A percentile compares a stretch with the other conserved stretches of the same genome.
Evolutionary conservation across 2,888 invertebrate species (phyloP).

Genomic region (Unio delphinus): DNA sequence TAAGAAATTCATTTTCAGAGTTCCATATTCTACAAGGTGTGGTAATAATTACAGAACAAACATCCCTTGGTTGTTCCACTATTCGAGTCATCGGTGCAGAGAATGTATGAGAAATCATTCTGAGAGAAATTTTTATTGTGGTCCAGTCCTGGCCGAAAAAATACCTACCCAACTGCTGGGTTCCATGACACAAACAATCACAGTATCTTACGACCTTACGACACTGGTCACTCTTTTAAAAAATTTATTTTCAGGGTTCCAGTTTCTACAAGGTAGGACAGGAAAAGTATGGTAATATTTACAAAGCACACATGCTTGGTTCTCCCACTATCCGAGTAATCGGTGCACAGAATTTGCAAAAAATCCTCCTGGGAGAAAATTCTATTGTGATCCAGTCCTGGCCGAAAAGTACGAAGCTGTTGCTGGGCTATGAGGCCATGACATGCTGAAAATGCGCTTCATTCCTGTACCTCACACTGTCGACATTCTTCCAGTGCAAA

Average conservation of each 20-base stretch:
- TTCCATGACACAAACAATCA: slow-evolving; percentile 37
- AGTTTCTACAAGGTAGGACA: slow-evolving; percentile 37
- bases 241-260: slow-evolving; percentile 26
- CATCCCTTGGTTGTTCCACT: slow-evolving; percentile 57
- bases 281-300: slow-evolving; percentile 54
- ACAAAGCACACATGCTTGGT: slow-evolving; percentile 64
- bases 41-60: slow-evolving; percentile 66
- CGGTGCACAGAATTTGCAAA: slow-evolving; percentile 55
- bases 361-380: slow-evolving; percentile 57
- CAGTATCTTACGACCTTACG: no score
- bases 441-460: slow-evolving; percentile 29
- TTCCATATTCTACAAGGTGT: slow-evolving; percentile 41
- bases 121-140: slow-evolving; percentile 53
- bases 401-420: slow-evolving; percentile 45
- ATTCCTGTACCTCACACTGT: slow-evolving; percentile 31
- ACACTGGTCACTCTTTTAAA: neutral
- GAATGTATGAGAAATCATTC: slow-evolving; percentile 52
- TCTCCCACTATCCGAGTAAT: slow-evolving; percentile 59
- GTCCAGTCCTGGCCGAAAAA: slow-evolving; percentile 50
- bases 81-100: slow-evolving; percentile 59
- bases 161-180: slow-evolving; percentile 47
- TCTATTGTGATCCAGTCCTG: slow-evolving; percentile 45
- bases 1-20: slow-evolving; percentile 24
- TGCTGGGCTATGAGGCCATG: slow-evolving; percentile 56
- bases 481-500: slow-evolving; percentile 24